Conservation (phyloP, 2,797 vertebrate genomes). For the Stomatorhinus walkeri region DNA sequence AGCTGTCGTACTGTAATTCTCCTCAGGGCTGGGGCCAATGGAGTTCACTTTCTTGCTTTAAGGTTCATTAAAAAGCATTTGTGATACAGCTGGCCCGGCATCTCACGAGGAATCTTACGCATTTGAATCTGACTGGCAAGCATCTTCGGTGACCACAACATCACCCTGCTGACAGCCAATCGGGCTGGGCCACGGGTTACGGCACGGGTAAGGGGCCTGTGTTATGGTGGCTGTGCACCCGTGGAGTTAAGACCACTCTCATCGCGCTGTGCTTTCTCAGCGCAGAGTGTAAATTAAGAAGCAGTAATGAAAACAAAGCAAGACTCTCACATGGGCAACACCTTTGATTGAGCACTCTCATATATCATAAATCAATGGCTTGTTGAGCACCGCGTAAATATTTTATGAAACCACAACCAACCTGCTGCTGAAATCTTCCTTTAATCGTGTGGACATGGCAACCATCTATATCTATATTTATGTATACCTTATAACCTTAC, state of each 20-base stretch:
- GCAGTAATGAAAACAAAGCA: constrained; percentile 17
- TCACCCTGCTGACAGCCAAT: not conserved
- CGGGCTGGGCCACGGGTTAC: not conserved
- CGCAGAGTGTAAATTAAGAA: constrained; percentile 7
- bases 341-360: constrained; percentile 19
- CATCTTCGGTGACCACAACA: not conserved
- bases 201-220: not conserved
- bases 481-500: not conserved
- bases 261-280: not conserved
- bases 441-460: constrained; percentile 23
- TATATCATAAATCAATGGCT: constrained; percentile 28
- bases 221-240: not conserved
- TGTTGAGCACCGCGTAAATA: constrained; percentile 18
- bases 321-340: constrained; percentile 12
- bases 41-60: not conserved
- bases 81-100: not conserved
- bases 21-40: not conserved
- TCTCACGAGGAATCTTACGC: not conserved
- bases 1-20: not conserved
- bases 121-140: not conserved
- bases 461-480: not conserved
- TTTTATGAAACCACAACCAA: constrained; percentile 31
- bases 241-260: not conserved
- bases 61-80: not conserved
- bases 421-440: constrained; percentile 18